Evolutionary conservation across 2,797 vertebrate species (phyloP), one percentile per base, ranked within the genome.

Genomic region (Gymnoscopelus braueri): DNA sequence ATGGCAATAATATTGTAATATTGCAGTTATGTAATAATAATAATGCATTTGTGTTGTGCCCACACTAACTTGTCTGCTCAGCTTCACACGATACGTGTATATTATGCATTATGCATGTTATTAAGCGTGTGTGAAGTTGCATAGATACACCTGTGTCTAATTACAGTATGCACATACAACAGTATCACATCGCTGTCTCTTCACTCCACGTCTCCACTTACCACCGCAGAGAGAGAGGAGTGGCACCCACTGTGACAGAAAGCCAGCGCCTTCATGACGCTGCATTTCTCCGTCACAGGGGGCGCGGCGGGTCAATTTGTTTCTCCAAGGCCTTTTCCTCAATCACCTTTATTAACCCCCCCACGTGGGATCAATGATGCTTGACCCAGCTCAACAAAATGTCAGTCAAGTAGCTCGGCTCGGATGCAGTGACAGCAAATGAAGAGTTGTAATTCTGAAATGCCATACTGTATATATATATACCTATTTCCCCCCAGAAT

Each of bases 141-240:
- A 81, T 62, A 78, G 71, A 87, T 47, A 69, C 64, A 11, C 69
- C n/a, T 13, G 23, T 66, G 78, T 82, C 64, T 51, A 65, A n/a
- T 74, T 75, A 83, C 75, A 79, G 79, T 44, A 10, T 44, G 39
- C 39, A 84, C 10, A 15, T 74, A 67, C 56, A 72, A 51, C 69
- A 64, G 86, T 81, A 79, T 89, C 79, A 82, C 73, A 79, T 86
- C 77, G 52, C 72, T 63, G 65, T 74, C 44, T 84, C 73, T 63
- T 73, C 39, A 65, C n/a, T 26, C 65, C 26, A 47, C n/a, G 57
- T 67, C 50, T 90, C 80, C 60, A 3, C 39, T 87, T 82, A 76
- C 77, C 24, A 74, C 72, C 44, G 39, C 39, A 44, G 75, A 19
- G 19, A 19, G 19, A 19, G 19, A 86, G 69, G 65, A 78, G 67